These are phyloP conservation scores for Anaspis maculata DNA, from an alignment of 2,888 invertebrate genomes.

Conservation along the genomic window DNA sequence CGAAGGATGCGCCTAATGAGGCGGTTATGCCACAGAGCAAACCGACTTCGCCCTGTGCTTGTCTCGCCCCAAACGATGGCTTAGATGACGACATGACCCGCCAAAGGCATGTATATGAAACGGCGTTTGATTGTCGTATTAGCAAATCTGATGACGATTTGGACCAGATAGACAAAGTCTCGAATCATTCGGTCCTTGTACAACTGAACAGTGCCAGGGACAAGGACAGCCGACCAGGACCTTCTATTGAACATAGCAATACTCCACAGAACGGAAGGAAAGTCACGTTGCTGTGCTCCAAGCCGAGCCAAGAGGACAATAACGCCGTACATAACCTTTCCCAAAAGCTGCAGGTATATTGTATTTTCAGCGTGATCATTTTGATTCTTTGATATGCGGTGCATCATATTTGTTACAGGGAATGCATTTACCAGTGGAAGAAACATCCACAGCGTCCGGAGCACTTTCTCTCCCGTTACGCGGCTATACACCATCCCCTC, in stretches of 20 bases:
- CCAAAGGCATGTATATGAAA: slow-evolving; percentile 75
- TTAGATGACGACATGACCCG: slow-evolving; percentile 53
- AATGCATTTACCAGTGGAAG: slow-evolving; percentile 53
- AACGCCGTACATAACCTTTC: slow-evolving; percentile 42
- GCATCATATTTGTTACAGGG: slow-evolving; percentile 42
- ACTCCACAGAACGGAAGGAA: slow-evolving; percentile 48
- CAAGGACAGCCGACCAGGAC: slow-evolving; percentile 23
- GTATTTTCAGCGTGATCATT: background rate
- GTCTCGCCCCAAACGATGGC: slow-evolving; percentile 56
- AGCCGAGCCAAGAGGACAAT: slow-evolving; percentile 52
- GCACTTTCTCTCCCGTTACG: slow-evolving; percentile 55
- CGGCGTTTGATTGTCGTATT: slow-evolving; percentile 82
- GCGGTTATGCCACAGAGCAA: slow-evolving; percentile 69
- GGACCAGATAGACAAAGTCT: slow-evolving; percentile 72
- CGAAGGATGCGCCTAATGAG: slow-evolving; percentile 46
- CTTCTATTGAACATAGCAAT: slow-evolving; percentile 24
- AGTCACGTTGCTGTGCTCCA: slow-evolving; percentile 47
- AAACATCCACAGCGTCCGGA: slow-evolving; percentile 48
- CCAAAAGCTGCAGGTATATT: slow-evolving; percentile 41
- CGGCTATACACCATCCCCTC: slow-evolving; percentile 73
- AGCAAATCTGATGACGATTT: slow-evolving; percentile 72
- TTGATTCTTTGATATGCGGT: background rate
- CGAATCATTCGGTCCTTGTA: slow-evolving; percentile 68
- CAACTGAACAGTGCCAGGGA: slow-evolving; percentile 45
- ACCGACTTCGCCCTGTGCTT: slow-evolving; percentile 61